phyloP scores from a whole-genome alignment of 2,797 vertebrate genomes.

The Avahi laniger region DNA sequence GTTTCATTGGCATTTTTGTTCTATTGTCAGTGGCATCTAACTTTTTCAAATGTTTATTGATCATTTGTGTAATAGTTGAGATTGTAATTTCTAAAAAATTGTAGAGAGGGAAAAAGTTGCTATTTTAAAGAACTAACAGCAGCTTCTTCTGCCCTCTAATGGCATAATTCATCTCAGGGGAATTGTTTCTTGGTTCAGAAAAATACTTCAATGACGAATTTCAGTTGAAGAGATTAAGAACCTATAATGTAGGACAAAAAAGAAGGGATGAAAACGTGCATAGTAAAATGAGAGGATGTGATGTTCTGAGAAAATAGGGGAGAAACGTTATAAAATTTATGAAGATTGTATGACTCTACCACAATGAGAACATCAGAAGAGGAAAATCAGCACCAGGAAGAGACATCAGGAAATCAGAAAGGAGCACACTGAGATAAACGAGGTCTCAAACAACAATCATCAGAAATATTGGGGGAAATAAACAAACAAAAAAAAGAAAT shows the following conservation, averaged over 20 bases:
- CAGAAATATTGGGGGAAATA: not conserved
- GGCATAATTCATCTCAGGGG: not conserved
- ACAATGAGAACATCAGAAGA: not conserved
- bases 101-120: not conserved
- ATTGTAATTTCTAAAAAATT: not conserved
- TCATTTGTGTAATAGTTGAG: not conserved
- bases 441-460: not conserved
- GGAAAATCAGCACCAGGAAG: not conserved
- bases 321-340: not conserved
- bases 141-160: slow-evolving; percentile 50
- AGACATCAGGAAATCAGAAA: not conserved
- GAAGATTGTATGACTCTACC: not conserved
- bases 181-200: not conserved
- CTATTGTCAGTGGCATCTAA: not conserved
- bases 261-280: not conserved
- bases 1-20: not conserved
- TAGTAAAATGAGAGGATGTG: not conserved
- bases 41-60: slow-evolving; percentile 6
- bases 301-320: not conserved
- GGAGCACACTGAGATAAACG: not conserved
- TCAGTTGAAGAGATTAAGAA: not conserved
- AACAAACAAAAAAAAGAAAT: too few relatives aligned
- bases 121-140: not conserved
- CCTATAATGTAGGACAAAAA: not conserved
- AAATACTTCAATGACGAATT: not conserved